phyloP scores from a whole-genome alignment of 2,113 vertebrate genomes.

The Rhynchomys soricoides region DNA sequence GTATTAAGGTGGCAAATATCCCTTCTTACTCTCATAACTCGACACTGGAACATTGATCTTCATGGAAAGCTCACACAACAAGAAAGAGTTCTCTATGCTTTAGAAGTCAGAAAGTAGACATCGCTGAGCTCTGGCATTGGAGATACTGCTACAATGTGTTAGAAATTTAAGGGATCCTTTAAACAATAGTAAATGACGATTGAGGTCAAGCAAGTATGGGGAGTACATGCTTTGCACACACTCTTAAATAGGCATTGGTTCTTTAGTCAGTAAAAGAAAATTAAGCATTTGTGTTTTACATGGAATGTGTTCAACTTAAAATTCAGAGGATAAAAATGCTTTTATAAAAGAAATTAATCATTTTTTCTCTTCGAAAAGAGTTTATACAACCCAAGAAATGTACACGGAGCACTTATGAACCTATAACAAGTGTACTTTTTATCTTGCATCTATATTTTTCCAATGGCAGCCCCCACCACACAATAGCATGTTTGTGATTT shows the following conservation, averaged over 20 bases:
- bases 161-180: neutral
- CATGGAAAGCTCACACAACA: neutral
- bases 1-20: neutral
- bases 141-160: neutral
- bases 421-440: neutral
- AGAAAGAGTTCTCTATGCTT: neutral
- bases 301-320: conserved; percentile 9
- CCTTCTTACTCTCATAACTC: neutral
- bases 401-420: neutral
- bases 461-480: neutral
- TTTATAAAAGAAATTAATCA: neutral
- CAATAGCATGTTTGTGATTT: neutral
- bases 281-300: conserved; percentile 3
- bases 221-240: neutral
- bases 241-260: neutral
- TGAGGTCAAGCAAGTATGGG: neutral
- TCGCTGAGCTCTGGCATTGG: neutral
- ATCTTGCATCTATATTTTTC: neutral
- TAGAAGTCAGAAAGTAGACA: neutral
- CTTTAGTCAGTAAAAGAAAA: conserved; percentile 3
- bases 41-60: neutral
- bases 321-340: conserved; percentile 6
- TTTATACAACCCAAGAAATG: neutral
- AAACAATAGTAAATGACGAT: conserved; percentile 18
- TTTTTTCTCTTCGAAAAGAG: neutral